Percentiles rank a stretch among this genome's conserved stretches.
These are phyloP conservation scores for Aplysia californica DNA, from an alignment of 1,140 invertebrate species.

Conservation along the genomic window DNA sequence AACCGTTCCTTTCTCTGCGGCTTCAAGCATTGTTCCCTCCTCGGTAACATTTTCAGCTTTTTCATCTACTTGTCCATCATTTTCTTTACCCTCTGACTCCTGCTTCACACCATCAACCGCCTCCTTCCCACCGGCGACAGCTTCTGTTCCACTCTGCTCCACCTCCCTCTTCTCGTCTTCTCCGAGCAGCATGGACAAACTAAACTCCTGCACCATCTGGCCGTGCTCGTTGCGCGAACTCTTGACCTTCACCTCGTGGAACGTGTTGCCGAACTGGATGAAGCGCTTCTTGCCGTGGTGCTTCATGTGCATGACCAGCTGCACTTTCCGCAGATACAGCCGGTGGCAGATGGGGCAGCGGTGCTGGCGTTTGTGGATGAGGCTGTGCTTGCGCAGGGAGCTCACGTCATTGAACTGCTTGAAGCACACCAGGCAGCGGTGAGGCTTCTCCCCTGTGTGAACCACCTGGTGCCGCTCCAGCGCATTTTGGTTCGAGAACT, in stretches of 20 bases:
- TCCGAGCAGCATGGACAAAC: not conserved
- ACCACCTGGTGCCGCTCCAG: conserved; percentile 17
- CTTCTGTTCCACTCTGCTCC: too few relatives aligned
- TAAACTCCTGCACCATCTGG: conserved; percentile 19
- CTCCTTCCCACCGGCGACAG: too few relatives aligned
- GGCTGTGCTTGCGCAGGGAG: conserved; percentile 8
- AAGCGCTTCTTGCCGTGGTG: conserved; percentile 19
- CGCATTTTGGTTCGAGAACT: conserved; percentile 12
- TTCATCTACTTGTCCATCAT: not conserved
- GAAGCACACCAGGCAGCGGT: not conserved
- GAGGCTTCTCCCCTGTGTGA: conserved; percentile 5
- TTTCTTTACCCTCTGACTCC: not conserved
- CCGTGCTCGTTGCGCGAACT: not conserved
- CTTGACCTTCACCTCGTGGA: conserved; percentile 13
- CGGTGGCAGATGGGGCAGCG: conserved; percentile 17
- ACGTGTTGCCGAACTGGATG: conserved; percentile 23
- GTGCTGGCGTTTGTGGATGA: conserved; percentile 18
- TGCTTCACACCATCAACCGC: too few relatives aligned
- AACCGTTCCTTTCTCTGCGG: too few relatives aligned
- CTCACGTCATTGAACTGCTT: conserved; percentile 20
- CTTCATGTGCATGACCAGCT: conserved; percentile 15
- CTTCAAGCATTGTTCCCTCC: too few relatives aligned
- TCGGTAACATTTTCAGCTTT: too few relatives aligned
- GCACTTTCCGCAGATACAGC: conserved; percentile 7
- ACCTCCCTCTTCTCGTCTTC: not conserved